phyloP scores from a whole-genome alignment of 2,797 vertebrate species.

The Darevskia mixta region DNA sequence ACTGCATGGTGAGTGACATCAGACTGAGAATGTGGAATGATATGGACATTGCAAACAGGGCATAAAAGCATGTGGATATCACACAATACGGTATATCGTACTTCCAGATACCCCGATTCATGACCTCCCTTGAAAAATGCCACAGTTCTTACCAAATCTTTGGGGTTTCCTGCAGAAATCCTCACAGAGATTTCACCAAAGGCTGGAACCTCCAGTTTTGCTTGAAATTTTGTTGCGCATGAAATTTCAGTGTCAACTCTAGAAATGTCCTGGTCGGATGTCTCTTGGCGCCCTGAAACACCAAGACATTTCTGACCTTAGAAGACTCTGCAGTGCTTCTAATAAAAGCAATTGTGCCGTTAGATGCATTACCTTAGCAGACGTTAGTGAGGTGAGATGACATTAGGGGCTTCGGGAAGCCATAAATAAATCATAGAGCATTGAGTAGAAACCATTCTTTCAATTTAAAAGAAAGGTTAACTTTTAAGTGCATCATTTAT shows the following conservation, averaged over 20 bases:
- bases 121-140: neutral
- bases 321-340: neutral
- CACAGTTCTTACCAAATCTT: neutral
- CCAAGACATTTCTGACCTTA: neutral
- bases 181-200: neutral
- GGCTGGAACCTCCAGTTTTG: neutral
- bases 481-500: slow-evolving; percentile 45
- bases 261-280: neutral
- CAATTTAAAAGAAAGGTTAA: slow-evolving; percentile 43
- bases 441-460: slow-evolving; percentile 25
- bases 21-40: no score
- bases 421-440: slow-evolving; percentile 44
- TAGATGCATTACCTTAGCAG: slow-evolving; percentile 28
- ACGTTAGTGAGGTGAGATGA: slow-evolving; percentile 25
- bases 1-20: no score
- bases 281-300: neutral
- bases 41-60: no score
- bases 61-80: no score
- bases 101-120: no score
- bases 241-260: neutral
- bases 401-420: slow-evolving; percentile 22
- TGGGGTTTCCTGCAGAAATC: neutral
- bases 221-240: neutral
- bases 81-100: no score
- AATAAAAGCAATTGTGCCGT: slow-evolving; percentile 30